Base-by-base conservation (phyloP, 1,140 invertebrate species). In the Episyrphus balteatus region DNA sequence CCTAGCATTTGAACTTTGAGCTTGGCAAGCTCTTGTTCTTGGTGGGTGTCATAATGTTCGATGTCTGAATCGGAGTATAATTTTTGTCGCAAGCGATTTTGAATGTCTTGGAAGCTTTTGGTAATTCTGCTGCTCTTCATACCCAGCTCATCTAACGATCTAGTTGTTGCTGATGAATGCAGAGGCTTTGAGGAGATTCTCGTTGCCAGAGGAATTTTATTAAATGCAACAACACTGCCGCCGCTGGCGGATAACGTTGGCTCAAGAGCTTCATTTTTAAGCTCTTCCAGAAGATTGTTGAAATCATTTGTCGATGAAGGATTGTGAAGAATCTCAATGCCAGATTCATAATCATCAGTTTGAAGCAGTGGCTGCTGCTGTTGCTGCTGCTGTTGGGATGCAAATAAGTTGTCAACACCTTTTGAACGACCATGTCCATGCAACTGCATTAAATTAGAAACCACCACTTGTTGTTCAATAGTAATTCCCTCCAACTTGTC, bases 401-500 rank as follows among this genome's bases (percentile, higher is more conserved):
- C 46, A 15, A 10, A 10, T 36, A 36, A 36, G 14, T 5, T 12
- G 3, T 36, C 34, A 12, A 10, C 3, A 26, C 21, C 21, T 8
- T 26, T 12, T 41, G 6, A 17, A 15, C 39, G 31, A 10, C 17
- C 26, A 34, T 42, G 21, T 0, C 71, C 57, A 58, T 88, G 89
- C 58, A 88, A 82, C 57, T 86, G 84, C 61, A 92, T 79, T 55
- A 94, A 70, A 61, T 92, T 89, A 18, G 81, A 79, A 47, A 94
- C 92, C n/a, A 93, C 87, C 50, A 83, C 83, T 62, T 93, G 90
- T 68, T 94, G 90, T 60, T 93, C 88, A 58, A 83, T 84, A 1
- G 93, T 73, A 38, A 94, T 75, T 34, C 84, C 79, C 66, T 95
- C 91, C n/a, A 93, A 70, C 67, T 91, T 89, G 59, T 95, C 90